Evolutionary conservation across 2,797 vertebrate genomes (phyloP).

Genomic region (Girardinus metallicus): DNA sequence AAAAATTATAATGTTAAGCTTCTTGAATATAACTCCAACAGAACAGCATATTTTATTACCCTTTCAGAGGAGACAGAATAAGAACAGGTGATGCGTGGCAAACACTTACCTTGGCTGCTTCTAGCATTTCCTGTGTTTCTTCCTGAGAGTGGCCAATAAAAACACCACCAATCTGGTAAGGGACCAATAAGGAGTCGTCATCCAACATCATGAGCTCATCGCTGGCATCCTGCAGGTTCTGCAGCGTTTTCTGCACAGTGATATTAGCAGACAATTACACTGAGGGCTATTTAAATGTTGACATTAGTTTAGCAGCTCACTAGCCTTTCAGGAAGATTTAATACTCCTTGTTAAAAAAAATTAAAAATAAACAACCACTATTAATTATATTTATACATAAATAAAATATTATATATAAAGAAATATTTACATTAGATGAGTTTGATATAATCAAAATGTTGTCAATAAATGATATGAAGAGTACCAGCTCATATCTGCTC

Average conservation of each 20-base stretch:
- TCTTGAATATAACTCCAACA: neutral
- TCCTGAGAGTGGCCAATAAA: conserved; percentile 96
- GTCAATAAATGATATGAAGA: neutral
- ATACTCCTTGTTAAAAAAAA: neutral
- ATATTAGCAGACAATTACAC: neutral
- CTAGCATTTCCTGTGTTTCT: conserved; percentile 95
- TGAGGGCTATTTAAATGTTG: neutral
- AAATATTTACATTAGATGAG: neutral
- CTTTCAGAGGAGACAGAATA: neutral
- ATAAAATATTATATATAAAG: neutral
- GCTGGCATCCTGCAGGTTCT: conserved; percentile 95
- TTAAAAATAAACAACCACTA: no score
- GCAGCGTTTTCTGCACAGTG: conserved; percentile 88
- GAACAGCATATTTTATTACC: neutral
- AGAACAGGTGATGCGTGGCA: neutral
- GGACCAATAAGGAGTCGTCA: conserved; percentile 87
- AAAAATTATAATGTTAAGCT: neutral
- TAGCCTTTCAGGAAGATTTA: neutral
- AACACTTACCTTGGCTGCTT: conserved; percentile 88
- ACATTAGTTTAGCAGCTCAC: neutral
- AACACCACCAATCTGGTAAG: conserved; percentile 95
- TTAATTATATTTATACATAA: neutral
- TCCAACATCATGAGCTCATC: conserved; percentile 95
- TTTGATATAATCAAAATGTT: neutral
- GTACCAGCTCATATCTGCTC: neutral